Conservation (phyloP, 2,888 invertebrate species). For the Galeopsomyia nigrocyanea region DNA sequence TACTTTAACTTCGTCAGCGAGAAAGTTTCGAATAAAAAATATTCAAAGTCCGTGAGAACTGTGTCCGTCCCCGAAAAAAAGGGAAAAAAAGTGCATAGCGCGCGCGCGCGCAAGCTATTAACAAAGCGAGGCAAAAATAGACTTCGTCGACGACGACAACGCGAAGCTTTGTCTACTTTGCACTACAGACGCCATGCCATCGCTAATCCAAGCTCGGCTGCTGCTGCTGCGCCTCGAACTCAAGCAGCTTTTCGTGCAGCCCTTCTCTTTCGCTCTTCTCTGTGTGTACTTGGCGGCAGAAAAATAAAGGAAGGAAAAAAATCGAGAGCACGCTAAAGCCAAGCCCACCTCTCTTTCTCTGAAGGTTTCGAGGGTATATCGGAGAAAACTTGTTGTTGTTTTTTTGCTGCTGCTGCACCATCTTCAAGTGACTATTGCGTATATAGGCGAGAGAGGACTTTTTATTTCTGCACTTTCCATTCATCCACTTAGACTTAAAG, state of each 20-base stretch:
- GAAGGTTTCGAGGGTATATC: background rate
- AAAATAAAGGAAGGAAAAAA: background rate
- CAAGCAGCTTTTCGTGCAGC: slow-evolving; percentile 1
- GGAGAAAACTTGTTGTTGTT: slow-evolving; percentile 12
- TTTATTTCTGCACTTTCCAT: slow-evolving; percentile 14
- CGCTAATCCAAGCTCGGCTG: slow-evolving; percentile 9
- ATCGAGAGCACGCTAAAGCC: background rate
- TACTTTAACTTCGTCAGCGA: no score
- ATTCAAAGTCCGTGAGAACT: no score
- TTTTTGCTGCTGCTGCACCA: background rate
- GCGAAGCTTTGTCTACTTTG: slow-evolving; percentile 19
- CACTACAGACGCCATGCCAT: slow-evolving; percentile 41
- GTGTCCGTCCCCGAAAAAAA: no score
- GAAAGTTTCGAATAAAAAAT: no score
- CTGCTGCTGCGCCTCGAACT: no score
- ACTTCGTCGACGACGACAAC: no score
- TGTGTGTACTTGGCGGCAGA: background rate
- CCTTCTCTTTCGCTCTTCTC: slow-evolving; percentile 2
- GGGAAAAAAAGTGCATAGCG: no score
- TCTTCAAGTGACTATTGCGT: slow-evolving; percentile 4
- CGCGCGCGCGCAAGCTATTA: no score
- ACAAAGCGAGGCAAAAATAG: no score
- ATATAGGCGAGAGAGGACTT: slow-evolving; percentile 28
- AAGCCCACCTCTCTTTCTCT: no score
- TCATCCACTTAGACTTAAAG: slow-evolving; percentile 20